phyloP scores from a whole-genome alignment of 2,888 invertebrate species.

The Eilema depressum region DNA sequence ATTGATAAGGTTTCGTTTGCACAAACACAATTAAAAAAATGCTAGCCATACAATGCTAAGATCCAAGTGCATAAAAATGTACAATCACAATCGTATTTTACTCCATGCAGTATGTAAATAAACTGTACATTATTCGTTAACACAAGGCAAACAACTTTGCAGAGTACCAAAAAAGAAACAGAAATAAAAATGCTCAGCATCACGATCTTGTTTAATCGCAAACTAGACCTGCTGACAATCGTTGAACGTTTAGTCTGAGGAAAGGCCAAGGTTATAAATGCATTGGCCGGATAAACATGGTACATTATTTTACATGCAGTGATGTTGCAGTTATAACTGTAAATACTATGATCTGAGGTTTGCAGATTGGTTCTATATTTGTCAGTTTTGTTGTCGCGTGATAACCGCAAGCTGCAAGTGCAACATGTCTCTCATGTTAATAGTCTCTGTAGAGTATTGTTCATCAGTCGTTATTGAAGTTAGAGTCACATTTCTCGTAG shows the following conservation, averaged over 20 bases:
- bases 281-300: constrained; percentile 21
- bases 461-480: too few species aligned
- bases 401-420: not conserved
- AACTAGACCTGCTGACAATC: constrained; percentile 44
- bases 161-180: constrained; percentile 14
- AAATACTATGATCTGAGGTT: not conserved
- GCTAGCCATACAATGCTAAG: not conserved
- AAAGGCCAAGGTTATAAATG: constrained; percentile 45
- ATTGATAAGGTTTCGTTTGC: too few species aligned
- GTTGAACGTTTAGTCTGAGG: constrained; percentile 20
- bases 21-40: not conserved
- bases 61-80: not conserved
- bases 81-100: not conserved
- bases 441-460: too few species aligned
- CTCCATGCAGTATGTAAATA: not conserved
- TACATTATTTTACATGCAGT: not conserved
- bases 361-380: not conserved
- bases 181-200: constrained; percentile 16
- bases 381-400: not conserved
- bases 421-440: too few species aligned
- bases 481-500: too few species aligned
- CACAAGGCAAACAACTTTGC: not conserved
- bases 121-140: not conserved
- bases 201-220: constrained; percentile 21
- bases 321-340: not conserved